A percentile compares a stretch with the other conserved stretches of the same genome.
phyloP scores from a whole-genome alignment of 2,113 vertebrate genomes.

The Catharus bicknelli region DNA sequence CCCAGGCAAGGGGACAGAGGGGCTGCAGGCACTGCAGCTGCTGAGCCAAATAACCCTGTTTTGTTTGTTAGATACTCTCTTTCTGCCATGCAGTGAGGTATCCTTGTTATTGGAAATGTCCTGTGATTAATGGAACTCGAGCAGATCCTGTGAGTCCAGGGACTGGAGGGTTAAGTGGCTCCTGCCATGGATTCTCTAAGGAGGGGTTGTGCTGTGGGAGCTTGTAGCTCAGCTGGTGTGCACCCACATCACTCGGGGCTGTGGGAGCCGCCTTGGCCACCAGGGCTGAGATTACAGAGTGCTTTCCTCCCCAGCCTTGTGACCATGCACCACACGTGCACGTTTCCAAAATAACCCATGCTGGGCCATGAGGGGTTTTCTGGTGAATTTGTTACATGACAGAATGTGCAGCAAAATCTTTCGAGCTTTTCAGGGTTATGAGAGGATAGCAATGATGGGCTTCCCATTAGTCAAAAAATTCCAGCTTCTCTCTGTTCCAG shows the following conservation, averaged over 20 bases:
- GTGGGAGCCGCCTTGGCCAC: not conserved
- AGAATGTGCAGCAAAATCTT: constrained; percentile 1
- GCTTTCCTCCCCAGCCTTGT: not conserved
- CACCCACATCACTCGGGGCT: constrained; percentile 41
- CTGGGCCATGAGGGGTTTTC: not conserved
- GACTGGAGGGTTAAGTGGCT: not conserved
- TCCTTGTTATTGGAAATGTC: not conserved
- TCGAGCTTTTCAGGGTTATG: not conserved
- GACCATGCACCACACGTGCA: not conserved
- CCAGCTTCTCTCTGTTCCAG: not conserved
- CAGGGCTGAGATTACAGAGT: constrained; percentile 23
- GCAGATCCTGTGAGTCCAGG: accelerated
- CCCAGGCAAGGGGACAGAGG: accelerated
- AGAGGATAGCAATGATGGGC: not conserved
- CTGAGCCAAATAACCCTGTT: not conserved
- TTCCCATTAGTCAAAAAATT: not conserved
- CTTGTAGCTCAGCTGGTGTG: constrained; percentile 1
- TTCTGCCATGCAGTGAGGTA: not conserved
- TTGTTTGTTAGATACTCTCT: not conserved
- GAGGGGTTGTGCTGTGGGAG: not conserved
- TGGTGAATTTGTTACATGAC: not conserved
- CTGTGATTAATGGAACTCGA: accelerated
- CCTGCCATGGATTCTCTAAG: not conserved
- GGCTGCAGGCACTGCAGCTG: not conserved
- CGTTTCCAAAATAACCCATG: not conserved